Percentiles rank a stretch among this genome's conserved stretches.
These are phyloP conservation scores for Naso thynnoides DNA, from an alignment of 2,797 vertebrate genomes.

Conservation along the genomic window DNA sequence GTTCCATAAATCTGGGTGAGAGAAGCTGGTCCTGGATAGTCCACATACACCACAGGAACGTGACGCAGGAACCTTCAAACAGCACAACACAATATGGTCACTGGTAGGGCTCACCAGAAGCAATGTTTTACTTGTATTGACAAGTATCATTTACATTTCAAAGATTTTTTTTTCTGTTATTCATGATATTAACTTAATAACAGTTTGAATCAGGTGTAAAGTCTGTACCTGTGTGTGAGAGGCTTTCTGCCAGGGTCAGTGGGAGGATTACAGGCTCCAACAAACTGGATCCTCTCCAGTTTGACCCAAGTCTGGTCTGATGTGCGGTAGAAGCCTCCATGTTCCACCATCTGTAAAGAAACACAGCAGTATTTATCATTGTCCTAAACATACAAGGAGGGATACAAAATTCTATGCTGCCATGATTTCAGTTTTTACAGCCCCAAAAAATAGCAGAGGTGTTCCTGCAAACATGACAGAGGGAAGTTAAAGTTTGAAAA, in stretches of 20 bases:
- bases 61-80: slow-evolving; percentile 93
- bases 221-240: slow-evolving; percentile 92
- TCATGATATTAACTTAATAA: not conserved
- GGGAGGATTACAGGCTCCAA: slow-evolving; percentile 98
- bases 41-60: slow-evolving; percentile 98
- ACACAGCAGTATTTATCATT: not conserved
- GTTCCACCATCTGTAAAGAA: slow-evolving; percentile 94
- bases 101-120: not conserved
- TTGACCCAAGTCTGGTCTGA: slow-evolving; percentile 99
- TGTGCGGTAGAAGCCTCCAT: slow-evolving; percentile 98
- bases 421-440: not conserved
- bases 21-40: slow-evolving; percentile 97
- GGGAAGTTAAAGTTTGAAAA: not conserved
- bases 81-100: slow-evolving; percentile 4
- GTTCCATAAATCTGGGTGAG: slow-evolving; percentile 99
- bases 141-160: not conserved
- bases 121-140: not conserved
- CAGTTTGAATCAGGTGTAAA: not conserved
- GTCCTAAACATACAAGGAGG: not conserved
- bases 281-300: slow-evolving; percentile 98
- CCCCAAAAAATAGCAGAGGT: not conserved
- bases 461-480: not conserved
- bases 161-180: not conserved
- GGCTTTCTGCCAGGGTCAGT: slow-evolving; percentile 99
- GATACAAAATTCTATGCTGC: not conserved